phyloP scores from a whole-genome alignment of 2,113 vertebrate species.

The Anser brachyrhynchus region DNA sequence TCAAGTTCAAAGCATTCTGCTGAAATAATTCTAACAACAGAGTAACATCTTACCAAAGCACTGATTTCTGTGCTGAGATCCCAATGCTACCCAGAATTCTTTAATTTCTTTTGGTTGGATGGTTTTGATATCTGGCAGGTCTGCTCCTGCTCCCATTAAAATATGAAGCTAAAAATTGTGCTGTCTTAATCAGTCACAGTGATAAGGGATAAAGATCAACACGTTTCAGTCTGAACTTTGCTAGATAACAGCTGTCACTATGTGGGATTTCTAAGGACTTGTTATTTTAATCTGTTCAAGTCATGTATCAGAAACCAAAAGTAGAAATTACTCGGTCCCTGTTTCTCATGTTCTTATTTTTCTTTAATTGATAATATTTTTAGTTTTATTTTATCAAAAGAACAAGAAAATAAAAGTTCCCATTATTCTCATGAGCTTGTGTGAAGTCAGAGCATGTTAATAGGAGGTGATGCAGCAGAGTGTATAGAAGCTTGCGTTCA shows the following conservation, averaged over 20 bases:
- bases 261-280: not conserved
- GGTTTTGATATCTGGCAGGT: not conserved
- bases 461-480: not conserved
- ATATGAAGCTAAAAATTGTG: not conserved
- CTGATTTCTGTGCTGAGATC: not conserved
- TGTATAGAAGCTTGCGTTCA: not conserved
- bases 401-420: not conserved
- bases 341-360: not conserved
- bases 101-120: not conserved
- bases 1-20: not conserved
- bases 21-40: not conserved
- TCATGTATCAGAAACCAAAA: not conserved
- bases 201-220: not conserved
- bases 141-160: not conserved
- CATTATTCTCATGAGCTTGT: not conserved
- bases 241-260: not conserved
- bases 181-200: not conserved
- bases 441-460: not conserved
- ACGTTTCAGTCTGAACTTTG: not conserved
- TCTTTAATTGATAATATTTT: not conserved
- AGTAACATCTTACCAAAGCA: not conserved
- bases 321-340: no score
- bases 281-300: not conserved
- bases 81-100: not conserved
- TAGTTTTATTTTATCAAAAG: not conserved